Conservation (phyloP, 2,888 invertebrate genomes). For the Drosophila recens region DNA sequence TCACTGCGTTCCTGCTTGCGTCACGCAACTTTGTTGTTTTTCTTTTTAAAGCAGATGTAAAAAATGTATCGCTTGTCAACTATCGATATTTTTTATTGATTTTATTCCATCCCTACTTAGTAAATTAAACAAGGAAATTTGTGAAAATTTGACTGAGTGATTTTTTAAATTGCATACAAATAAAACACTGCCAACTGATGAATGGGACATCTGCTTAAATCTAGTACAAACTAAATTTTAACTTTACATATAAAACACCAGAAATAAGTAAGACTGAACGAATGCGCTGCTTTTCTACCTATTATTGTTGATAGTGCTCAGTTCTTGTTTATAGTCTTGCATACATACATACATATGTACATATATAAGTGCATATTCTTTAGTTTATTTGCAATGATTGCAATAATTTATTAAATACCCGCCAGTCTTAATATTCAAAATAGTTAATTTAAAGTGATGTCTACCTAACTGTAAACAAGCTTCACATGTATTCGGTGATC, state of each 20-base stretch:
- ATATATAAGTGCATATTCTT: not conserved
- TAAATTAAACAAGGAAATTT: slow-evolving; percentile 43
- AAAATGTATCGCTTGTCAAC: not conserved
- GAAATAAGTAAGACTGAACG: slow-evolving; percentile 16
- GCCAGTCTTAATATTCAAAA: not conserved
- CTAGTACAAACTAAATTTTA: slow-evolving; percentile 39
- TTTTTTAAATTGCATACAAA: slow-evolving; percentile 41
- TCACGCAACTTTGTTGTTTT: not conserved
- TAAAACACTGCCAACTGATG: slow-evolving; percentile 44
- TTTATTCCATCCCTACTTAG: slow-evolving; percentile 44
- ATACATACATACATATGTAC: not conserved
- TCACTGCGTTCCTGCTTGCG: slow-evolving; percentile 1
- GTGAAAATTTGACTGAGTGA: slow-evolving; percentile 29
- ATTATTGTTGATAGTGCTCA: slow-evolving; percentile 16
- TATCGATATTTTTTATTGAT: slow-evolving; percentile 43
- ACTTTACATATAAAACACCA: slow-evolving; percentile 27
- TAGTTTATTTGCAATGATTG: not conserved
- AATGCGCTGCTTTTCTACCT: not conserved
- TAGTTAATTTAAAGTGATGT: not conserved
- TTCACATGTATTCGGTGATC: slow-evolving; percentile 1
- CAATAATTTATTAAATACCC: not conserved
- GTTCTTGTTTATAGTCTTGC: slow-evolving; percentile 17
- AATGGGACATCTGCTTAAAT: slow-evolving; percentile 35
- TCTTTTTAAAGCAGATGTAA: not conserved
- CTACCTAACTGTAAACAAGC: slow-evolving; percentile 6